Percentiles rank a stretch among this genome's conserved stretches.
Conservation (phyloP, 2,113 vertebrate species). For the Cranoglanis bouderius region DNA sequence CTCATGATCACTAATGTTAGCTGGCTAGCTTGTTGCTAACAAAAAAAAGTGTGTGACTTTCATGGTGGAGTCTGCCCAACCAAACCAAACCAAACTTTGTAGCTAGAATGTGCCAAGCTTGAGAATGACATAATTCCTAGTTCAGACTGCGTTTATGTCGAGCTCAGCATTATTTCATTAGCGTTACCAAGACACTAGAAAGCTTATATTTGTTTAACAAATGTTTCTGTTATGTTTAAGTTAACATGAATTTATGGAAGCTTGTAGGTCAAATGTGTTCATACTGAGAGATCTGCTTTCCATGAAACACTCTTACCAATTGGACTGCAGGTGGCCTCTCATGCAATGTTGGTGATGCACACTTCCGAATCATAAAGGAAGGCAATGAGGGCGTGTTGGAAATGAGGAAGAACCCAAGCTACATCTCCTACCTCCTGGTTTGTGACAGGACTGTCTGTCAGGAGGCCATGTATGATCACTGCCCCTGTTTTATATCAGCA, state of each 20-base stretch:
- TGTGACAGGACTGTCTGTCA: slow-evolving; percentile 3
- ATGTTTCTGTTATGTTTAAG: background rate
- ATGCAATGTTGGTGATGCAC: background rate
- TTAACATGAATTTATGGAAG: background rate
- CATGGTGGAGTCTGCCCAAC: background rate
- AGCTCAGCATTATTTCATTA: background rate
- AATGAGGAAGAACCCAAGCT: background rate
- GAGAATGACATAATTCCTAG: background rate
- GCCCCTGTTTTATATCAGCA: background rate
- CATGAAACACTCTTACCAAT: background rate
- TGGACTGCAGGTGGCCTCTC: background rate
- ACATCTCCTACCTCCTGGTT: background rate
- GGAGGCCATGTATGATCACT: background rate
- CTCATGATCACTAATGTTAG: background rate
- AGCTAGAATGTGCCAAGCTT: background rate
- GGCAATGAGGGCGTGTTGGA: background rate
- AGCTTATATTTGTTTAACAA: background rate
- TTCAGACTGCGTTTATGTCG: background rate
- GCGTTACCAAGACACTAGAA: background rate
- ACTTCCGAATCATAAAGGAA: background rate
- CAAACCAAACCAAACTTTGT: too few species aligned
- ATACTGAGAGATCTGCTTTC: background rate
- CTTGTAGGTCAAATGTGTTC: background rate
- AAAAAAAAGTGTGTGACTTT: background rate
- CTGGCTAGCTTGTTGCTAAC: background rate